Base-by-base conservation (phyloP, 2,888 invertebrate species). In the Tanaodytes sp. region DNA sequence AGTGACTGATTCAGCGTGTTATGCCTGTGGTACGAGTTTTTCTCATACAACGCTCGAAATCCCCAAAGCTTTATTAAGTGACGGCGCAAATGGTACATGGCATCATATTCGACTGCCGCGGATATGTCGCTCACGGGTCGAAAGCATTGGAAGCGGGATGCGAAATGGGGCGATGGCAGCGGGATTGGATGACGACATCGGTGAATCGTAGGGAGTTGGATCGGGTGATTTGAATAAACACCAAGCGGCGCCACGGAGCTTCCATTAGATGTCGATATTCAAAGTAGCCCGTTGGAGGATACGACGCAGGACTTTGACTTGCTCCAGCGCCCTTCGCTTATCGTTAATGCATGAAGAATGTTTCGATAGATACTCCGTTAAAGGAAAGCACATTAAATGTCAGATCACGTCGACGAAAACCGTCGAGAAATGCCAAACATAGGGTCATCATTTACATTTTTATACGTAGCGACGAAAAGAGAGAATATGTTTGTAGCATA, bases 201-300 rank as follows among this genome's bases (percentile, higher is more conserved):
- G 31, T 6, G 49, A 43, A 45, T 45, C 31, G 46, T 2, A 23
- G 39, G 31, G 0, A 19, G 19, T 39, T 67, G 51, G 57, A 61
- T 55, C 59, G 46, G 61, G 74, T 75, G 76, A 78, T 79, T 80
- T 80, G 79, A 79, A 79, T 79, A 79, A 79, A 77, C 74, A 76
- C 75, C 68, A 73, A 71, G 68, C 70, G 63, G 51, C 63, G 65
- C 58, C 73, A 72, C 72, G 76, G 64, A 73, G 68, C 71, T 71
- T 75, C 75, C 77, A 79, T 79, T 80, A 79, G 76, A 68, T 76
- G 75, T 76, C 80, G 78, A 80, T 80, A 79, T 79, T 79, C 75
- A 76, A 76, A 75, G 73, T 71, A 73, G 67, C 68, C 68, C 68
- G 62, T 68, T 63, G 51, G 68, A 33, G 62, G 58, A 68, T 68